Base-by-base conservation (phyloP, 2,888 invertebrate species). In the Mythimna lalbum region DNA sequence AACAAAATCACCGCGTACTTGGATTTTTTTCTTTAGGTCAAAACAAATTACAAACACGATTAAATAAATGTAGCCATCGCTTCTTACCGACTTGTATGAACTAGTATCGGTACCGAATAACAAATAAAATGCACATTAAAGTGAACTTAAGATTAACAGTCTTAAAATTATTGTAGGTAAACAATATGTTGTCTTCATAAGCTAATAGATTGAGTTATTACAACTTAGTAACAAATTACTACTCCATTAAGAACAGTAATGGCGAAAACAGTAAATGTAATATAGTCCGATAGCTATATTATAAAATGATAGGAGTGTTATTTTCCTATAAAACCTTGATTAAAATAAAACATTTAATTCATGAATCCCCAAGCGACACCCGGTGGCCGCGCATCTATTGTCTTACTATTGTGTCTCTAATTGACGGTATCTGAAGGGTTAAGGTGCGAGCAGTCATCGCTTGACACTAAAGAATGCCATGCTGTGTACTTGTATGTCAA, bases 111-210 rank as follows among this genome's bases (percentile, higher is more conserved):
- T 80, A 75, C 57, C 31, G 64, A 72, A 69, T 66, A 73, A 71
- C 7, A 83, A 85, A 82, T 81, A 84, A 80, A 86, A 82, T 83
- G 79, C 81, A 83, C 76, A 80, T 83, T 81, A 83, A 81, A 82
- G 80, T 81, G 63, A 87, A 84, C 86, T 86, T 88, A 87, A 83
- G 31, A 81, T 81, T 81, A 89, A 77, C 89, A 90, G 90, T 90
- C 90, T 90, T 90, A 90, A 87, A 84, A 86, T 82, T 86, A 86
- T 82, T 83, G 62, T 76, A 52, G 52, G 52, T 23, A 81, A 79
- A 81, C 39, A 73, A 68, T 78, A 73, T n/a, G 39, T 63, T 70
- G 49, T 43, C 43, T 23, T 67, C 43, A n/a, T 49, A 59, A 36
- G 36, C 33, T 56, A 50, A 55, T 50, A 52, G 21, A 62, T 59